phyloP scores from a whole-genome alignment of 2,113 vertebrate genomes.

The Otolemur garnettii region DNA sequence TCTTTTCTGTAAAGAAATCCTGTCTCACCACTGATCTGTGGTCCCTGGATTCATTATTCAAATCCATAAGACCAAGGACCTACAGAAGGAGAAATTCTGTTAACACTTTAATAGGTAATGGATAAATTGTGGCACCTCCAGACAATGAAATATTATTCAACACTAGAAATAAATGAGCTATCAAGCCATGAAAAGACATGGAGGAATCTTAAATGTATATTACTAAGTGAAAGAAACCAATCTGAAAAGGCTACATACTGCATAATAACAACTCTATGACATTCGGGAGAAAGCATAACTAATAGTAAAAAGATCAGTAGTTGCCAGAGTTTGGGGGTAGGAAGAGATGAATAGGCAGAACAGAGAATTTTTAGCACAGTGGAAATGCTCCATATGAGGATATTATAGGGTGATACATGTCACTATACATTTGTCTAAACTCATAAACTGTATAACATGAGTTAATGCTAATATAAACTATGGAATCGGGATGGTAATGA shows the following conservation, averaged over 20 bases:
- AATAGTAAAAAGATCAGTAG: not conserved
- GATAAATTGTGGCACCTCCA: not conserved
- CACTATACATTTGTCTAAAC: not conserved
- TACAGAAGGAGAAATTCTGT: too few relatives aligned
- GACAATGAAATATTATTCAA: not conserved
- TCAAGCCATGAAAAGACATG: not conserved
- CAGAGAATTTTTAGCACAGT: not conserved
- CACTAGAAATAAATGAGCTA: not conserved
- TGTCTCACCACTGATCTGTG: too few relatives aligned
- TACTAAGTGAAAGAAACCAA: not conserved
- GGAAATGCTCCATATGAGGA: not conserved
- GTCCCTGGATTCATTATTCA: too few relatives aligned
- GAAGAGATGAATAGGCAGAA: not conserved
- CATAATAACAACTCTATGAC: not conserved
- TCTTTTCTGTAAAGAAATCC: too few relatives aligned
- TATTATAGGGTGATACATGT: not conserved
- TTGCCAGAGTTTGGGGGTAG: not conserved
- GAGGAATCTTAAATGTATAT: not conserved
- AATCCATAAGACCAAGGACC: too few relatives aligned
- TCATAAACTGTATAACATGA: not conserved
- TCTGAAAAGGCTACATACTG: not conserved
- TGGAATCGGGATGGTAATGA: not conserved
- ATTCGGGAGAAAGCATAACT: not conserved
- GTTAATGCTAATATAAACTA: not conserved
- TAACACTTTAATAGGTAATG: not conserved